Evolutionary conservation across 2,888 invertebrate species (phyloP).

Genomic region (Ennomos quercinarius): DNA sequence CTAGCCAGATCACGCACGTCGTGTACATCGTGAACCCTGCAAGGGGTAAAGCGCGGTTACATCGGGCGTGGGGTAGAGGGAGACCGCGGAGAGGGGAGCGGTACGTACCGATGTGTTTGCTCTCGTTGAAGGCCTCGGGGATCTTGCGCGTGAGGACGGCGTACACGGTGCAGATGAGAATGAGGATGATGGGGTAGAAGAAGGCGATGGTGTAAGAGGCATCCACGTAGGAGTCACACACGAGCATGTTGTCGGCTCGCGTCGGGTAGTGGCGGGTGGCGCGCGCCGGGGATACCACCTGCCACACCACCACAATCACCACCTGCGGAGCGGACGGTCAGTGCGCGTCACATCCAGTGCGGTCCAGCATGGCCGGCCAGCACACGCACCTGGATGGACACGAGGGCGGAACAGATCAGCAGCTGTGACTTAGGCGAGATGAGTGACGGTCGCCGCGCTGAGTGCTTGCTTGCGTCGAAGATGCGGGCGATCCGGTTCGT

Average conservation of each 20-base stretch:
- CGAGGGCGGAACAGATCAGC: slow-evolving; percentile 93
- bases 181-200: slow-evolving; percentile 95
- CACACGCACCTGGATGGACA: slow-evolving; percentile 92
- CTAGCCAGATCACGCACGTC: slow-evolving; percentile 98
- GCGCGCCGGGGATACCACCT: slow-evolving; percentile 95
- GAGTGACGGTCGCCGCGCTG: slow-evolving; percentile 96
- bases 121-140: slow-evolving; percentile 99
- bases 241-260: slow-evolving; percentile 94
- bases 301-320: slow-evolving; percentile 95
- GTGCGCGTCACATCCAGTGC: background rate
- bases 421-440: slow-evolving; percentile 96
- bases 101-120: slow-evolving; percentile 94
- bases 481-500: slow-evolving; percentile 98
- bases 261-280: slow-evolving; percentile 96
- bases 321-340: slow-evolving; percentile 74
- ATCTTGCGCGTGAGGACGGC: slow-evolving; percentile 97
- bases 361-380: background rate
- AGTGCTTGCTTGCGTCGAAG: slow-evolving; percentile 96
- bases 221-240: slow-evolving; percentile 95
- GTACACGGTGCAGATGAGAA: slow-evolving; percentile 96
- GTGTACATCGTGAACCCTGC: slow-evolving; percentile 99
- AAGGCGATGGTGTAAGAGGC: slow-evolving; percentile 97
- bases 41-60: background rate
- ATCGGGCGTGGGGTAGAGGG: background rate
- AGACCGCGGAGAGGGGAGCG: background rate